Base-by-base conservation (phyloP, 2,113 vertebrate genomes). In the Athene cunicularia region DNA sequence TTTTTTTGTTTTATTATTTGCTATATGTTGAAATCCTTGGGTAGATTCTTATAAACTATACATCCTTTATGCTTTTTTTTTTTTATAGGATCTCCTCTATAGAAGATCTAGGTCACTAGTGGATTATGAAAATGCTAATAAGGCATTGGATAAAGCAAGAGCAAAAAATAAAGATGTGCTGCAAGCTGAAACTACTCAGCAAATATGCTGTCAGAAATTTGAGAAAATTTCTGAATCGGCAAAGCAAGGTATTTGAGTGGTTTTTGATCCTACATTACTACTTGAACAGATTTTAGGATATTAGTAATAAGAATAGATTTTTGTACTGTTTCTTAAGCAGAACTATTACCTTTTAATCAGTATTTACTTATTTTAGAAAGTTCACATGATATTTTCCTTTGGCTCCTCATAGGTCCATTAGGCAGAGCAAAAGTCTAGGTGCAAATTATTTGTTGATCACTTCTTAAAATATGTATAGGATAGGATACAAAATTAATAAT, bases 61-160 rank as follows among this genome's bases (percentile, higher is more conserved):
- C 20, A 64, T 81, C 15, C 27, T 88, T 75, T 67, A 43, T 81
- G 16, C 12, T 92, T 14, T 97, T 93, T 95, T 93, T 19, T 96
- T 45, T 72, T 47, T 55, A 47, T 91, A 99, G 99, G 99, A 99
- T 98, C 99, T 99, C 83, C 96, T 99, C 6, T 99, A 99, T 97
- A 98, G 99, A 98, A 98, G 99, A 98, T 99, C 99, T 92, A 98
- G 99, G 80, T 98, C 99, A 75, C 98, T 99, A 97, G 99, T 99
- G 92, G 99, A 99, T 98, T 99, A 99, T 81, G 99, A 99, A 98
- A 99, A 99, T 70, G 99, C 99, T 75, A 99, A 99, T 98, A 99
- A 99, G 98, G 99, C 99, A 80, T 94, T 99, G 97, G 99, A 99
- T 96, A 99, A 99, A 98, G 99, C 99, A 91, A 99, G 99, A 95